Evolutionary conservation across 1,140 invertebrate species (phyloP).

Genomic region (Caenorhabditis brenneri): DNA sequence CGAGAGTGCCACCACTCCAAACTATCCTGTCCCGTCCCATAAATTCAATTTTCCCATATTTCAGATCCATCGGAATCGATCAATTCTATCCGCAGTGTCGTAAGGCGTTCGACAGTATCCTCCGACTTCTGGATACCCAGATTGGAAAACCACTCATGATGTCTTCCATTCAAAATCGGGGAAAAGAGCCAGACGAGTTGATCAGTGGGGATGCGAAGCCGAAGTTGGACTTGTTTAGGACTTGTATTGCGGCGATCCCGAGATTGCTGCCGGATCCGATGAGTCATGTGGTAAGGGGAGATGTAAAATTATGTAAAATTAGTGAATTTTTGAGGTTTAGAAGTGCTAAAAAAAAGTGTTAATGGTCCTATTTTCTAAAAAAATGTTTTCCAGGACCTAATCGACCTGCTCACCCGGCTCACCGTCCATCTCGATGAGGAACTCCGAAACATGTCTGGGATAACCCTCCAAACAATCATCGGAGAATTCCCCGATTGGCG

Average conservation of each 20-base stretch:
- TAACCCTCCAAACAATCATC: conserved; percentile 92
- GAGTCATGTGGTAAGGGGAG: conserved; percentile 75
- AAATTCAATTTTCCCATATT: no score
- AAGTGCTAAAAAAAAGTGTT: no score
- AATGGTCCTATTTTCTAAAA: no score
- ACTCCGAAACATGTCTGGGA: conserved; percentile 81
- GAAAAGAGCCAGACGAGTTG: conserved; percentile 86
- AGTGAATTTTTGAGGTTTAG: no score
- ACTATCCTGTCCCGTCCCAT: no score
- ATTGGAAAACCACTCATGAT: conserved; percentile 93
- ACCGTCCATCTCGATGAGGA: conserved; percentile 82
- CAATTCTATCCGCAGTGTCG: conserved; percentile 93
- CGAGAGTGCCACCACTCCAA: no score
- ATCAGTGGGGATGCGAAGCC: conserved; percentile 88
- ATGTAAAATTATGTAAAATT: conserved; percentile 73
- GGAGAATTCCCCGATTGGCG: conserved; percentile 95
- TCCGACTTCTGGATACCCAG: conserved; percentile 91
- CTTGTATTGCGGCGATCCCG: conserved; percentile 96
- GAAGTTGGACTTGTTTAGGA: conserved; percentile 94
- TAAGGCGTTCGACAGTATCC: conserved; percentile 92
- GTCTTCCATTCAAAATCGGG: conserved; percentile 92
- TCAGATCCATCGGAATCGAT: conserved; percentile 91
- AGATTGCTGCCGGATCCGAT: conserved; percentile 95
- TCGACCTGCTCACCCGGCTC: conserved; percentile 86
- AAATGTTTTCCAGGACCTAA: conserved; percentile 74